Evolutionary conservation across 2,797 vertebrate species (phyloP).

Genomic region (Sparidentex hasta): DNA sequence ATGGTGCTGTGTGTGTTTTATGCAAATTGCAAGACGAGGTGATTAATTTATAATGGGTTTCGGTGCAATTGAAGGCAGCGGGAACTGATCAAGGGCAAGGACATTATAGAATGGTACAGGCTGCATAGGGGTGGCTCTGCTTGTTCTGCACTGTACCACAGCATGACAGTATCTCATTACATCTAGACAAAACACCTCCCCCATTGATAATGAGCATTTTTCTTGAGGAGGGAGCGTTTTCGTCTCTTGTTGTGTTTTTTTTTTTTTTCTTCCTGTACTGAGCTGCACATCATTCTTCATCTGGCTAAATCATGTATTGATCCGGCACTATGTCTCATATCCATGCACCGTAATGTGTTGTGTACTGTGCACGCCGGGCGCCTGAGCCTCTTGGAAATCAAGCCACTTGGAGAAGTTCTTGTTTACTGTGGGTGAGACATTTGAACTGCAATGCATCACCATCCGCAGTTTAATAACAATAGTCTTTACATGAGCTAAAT

Average conservation of each 20-base stretch:
- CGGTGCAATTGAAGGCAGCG: slow-evolving; percentile 84
- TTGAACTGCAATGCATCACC: slow-evolving; percentile 65
- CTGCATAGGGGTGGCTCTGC: slow-evolving; percentile 84
- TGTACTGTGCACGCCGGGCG: slow-evolving; percentile 62
- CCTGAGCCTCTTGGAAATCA: slow-evolving; percentile 40
- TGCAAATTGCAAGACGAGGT: slow-evolving; percentile 83
- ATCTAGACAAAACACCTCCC: slow-evolving; percentile 86
- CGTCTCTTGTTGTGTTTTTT: slow-evolving; percentile 74
- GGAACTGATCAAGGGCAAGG: slow-evolving; percentile 86
- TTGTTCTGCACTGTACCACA: slow-evolving; percentile 84
- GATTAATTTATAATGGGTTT: slow-evolving; percentile 88
- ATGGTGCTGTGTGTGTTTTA: slow-evolving; percentile 83
- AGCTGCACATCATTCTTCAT: slow-evolving; percentile 79
- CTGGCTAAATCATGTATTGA: slow-evolving; percentile 79
- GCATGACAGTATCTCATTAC: slow-evolving; percentile 87
- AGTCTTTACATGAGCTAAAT: slow-evolving; percentile 74
- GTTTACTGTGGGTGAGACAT: slow-evolving; percentile 55
- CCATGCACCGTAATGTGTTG: slow-evolving; percentile 71
- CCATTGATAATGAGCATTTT: slow-evolving; percentile 87
- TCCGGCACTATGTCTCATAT: slow-evolving; percentile 74
- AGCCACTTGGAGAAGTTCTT: slow-evolving; percentile 57
- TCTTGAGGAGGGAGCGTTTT: slow-evolving; percentile 76
- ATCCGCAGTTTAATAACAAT: slow-evolving; percentile 76
- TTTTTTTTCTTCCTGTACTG: slow-evolving; percentile 49
- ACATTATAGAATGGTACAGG: slow-evolving; percentile 83